A percentile compares a stretch with the other conserved stretches of the same genome.
phyloP scores from a whole-genome alignment of 2,113 vertebrate genomes.

The Lethenteron camtschaticum region DNA sequence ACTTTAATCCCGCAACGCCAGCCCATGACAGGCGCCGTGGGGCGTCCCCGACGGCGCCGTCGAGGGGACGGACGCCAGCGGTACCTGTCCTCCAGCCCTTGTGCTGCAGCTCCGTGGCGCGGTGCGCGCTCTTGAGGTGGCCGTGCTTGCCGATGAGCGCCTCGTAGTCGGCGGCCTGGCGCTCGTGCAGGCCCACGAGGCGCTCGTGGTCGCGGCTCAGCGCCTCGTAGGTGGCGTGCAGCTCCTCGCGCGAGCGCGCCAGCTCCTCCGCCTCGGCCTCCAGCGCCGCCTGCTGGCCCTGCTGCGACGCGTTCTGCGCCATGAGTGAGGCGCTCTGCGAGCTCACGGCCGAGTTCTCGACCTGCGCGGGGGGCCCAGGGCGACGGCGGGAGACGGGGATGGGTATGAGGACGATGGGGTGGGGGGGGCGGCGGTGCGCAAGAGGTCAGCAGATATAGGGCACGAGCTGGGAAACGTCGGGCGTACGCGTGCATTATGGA shows the following conservation, averaged over 20 bases:
- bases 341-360: conserved; percentile 63
- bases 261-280: conserved; percentile 47
- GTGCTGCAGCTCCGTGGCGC: conserved; percentile 46
- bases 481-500: too few species aligned
- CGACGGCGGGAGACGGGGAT: too few species aligned
- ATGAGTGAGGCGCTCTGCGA: conserved; percentile 71
- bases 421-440: too few species aligned
- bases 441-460: too few species aligned
- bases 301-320: conserved; percentile 53
- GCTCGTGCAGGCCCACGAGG: conserved; percentile 48
- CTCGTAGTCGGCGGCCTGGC: conserved; percentile 63
- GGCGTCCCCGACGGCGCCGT: too few species aligned
- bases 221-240: conserved; percentile 32
- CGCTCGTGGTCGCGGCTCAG: conserved; percentile 55
- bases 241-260: conserved; percentile 45
- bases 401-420: too few species aligned
- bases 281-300: conserved; percentile 44
- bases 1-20: too few species aligned
- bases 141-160: conserved; percentile 59
- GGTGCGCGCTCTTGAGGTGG: conserved; percentile 43
- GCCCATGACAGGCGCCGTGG: too few species aligned
- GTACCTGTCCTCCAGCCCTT: conserved; percentile 30
- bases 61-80: neutral
- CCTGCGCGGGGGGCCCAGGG: conserved; percentile 23
- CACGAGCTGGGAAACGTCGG: too few species aligned